Evolutionary conservation across 2,888 invertebrate species (phyloP).

Genomic region (Orthonychiurus folsomi): DNA sequence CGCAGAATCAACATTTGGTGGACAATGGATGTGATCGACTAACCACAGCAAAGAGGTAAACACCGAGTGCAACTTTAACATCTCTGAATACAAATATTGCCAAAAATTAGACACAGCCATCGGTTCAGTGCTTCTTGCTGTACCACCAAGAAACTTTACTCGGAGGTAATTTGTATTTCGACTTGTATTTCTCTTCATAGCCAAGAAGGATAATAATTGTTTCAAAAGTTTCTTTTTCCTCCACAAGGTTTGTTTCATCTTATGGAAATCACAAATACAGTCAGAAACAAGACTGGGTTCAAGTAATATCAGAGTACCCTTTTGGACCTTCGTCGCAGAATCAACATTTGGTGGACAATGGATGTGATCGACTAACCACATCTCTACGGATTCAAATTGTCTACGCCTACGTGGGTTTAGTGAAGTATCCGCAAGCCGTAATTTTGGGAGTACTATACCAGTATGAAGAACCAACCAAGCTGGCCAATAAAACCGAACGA

Average conservation of each 20-base stretch:
- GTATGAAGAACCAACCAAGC: slow-evolving; percentile 28
- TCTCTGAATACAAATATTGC: slow-evolving; percentile 21
- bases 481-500: not conserved
- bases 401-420: slow-evolving; percentile 48
- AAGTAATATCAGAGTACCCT: not conserved
- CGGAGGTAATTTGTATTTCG: not conserved
- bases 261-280: slow-evolving; percentile 47
- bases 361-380: slow-evolving; percentile 45
- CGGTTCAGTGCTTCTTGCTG: too few relatives aligned
- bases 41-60: slow-evolving; percentile 34
- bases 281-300: slow-evolving; percentile 14
- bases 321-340: slow-evolving; percentile 24
- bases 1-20: slow-evolving; percentile 13
- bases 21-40: slow-evolving; percentile 44
- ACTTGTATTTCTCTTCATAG: not conserved
- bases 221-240: slow-evolving; percentile 40
- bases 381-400: slow-evolving; percentile 46
- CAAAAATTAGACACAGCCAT: slow-evolving; percentile 22
- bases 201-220: not conserved
- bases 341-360: slow-evolving; percentile 31
- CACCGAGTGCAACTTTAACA: slow-evolving; percentile 17
- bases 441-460: slow-evolving; percentile 44
- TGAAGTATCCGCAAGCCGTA: slow-evolving; percentile 47
- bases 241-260: slow-evolving; percentile 42
- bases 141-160: too few relatives aligned